Conservation (phyloP, 1,140 invertebrate genomes). For the Heliconius hermathena region DNA sequence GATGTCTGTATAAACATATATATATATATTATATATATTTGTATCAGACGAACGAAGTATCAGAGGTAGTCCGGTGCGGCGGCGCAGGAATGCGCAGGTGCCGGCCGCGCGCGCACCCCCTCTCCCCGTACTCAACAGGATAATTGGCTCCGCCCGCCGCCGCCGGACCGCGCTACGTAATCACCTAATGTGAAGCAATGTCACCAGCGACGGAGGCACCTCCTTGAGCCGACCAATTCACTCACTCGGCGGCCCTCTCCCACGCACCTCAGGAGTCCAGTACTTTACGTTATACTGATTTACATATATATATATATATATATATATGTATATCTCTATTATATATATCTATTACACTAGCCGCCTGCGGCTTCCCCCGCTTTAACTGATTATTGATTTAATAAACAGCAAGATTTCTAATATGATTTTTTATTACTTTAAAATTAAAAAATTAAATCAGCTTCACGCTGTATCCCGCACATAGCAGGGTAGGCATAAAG, state of each 20-base stretch:
- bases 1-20: too few relatives aligned
- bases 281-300: background rate
- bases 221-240: slow-evolving; percentile 12
- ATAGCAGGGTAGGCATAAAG: too few relatives aligned
- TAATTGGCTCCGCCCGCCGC: slow-evolving; percentile 43
- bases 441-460: too few relatives aligned
- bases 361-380: too few relatives aligned
- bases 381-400: too few relatives aligned
- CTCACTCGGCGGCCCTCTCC: slow-evolving; percentile 18
- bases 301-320: too few relatives aligned
- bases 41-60: background rate
- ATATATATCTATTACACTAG: too few relatives aligned
- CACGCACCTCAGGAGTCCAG: slow-evolving; percentile 14
- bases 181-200: slow-evolving; percentile 22
- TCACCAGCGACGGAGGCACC: slow-evolving; percentile 10
- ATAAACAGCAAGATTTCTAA: too few relatives aligned
- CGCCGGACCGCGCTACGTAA: slow-evolving; percentile 27
- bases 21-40: too few relatives aligned
- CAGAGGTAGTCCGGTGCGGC: background rate
- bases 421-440: too few relatives aligned
- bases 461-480: too few relatives aligned
- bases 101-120: background rate
- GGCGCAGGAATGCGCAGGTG: slow-evolving; percentile 11
- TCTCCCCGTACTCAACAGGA: slow-evolving; percentile 32
- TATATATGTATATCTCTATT: too few relatives aligned